phyloP scores from a whole-genome alignment of 2,888 invertebrate genomes.

The Odontocerum albicorne region DNA sequence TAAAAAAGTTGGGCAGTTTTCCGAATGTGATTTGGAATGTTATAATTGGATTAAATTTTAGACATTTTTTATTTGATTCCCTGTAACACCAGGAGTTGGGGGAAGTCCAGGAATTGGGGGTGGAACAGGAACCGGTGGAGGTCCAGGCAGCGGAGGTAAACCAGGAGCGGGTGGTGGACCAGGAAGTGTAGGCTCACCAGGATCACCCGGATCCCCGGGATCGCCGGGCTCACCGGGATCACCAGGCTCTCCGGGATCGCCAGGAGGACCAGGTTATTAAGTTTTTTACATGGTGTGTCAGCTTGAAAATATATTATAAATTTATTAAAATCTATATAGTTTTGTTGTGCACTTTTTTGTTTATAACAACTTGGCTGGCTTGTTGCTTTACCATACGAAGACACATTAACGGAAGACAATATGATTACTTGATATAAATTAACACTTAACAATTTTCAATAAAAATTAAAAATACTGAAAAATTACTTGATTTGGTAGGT shows the following conservation, averaged over 20 bases:
- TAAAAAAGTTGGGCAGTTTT: no score
- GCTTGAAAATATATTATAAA: no score
- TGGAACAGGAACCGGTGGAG: constrained; percentile 14
- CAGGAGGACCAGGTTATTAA: constrained; percentile 17
- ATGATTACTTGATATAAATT: no score
- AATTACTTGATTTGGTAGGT: no score
- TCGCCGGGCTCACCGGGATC: constrained; percentile 33
- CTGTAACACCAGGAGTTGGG: constrained; percentile 5
- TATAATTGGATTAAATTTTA: neutral
- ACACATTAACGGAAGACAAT: no score
- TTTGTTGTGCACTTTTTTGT: no score
- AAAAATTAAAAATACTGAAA: neutral
- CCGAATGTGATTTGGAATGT: neutral
- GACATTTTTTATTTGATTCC: neutral
- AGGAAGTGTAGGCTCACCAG: constrained; percentile 37
- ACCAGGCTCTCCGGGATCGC: constrained; percentile 38
- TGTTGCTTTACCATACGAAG: no score
- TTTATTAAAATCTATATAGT: no score
- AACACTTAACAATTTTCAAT: no score
- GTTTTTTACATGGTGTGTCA: no score
- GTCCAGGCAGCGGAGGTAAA: neutral
- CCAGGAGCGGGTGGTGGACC: neutral
- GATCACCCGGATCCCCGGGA: constrained; percentile 16
- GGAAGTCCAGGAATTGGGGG: constrained; percentile 16
- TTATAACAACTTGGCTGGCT: no score